Base-by-base conservation (phyloP, 2,888 invertebrate species). In the Tachina fera region DNA sequence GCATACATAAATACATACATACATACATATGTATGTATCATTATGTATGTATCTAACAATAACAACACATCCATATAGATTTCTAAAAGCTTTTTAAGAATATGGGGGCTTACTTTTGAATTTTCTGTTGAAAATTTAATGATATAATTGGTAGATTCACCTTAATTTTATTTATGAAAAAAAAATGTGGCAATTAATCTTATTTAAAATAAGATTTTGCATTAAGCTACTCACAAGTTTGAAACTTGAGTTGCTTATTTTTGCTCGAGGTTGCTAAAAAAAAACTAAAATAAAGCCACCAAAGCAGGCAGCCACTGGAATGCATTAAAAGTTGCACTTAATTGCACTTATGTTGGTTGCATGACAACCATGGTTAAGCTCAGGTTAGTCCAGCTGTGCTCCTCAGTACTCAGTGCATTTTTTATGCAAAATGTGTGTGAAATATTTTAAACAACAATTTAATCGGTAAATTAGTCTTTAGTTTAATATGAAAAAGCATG, bases 31-130 rank as follows among this genome's bases (percentile, higher is more conserved):
- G 53, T 53, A 22, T 56, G 14, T 53, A 61, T 65, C 14, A 31
- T 43, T 45, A 16, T 63, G 53, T 53, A 22, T 56, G 14, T 53
- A 61, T 65, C 14, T 67, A 49, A 19, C 16, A 13, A 70, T 61
- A 58, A 31, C 14, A 80, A n/a, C n/a, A n/a, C 43, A 14, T 31
- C 31, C 31, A 31, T 31, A 31, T 9, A 80, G 67, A 58, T 65
- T 72, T 56, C 56, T 1, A 67, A 79, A 74, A 67, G 53, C 16
- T 3, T 72, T 72, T 65, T 16, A 39, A 31, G 45, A 65, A 51
- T 51, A 43, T 58, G 58, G 65, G 67, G 80, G 41, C 4, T 65
- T 22, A 45, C 9, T 39, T 45, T 68, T 39, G 31, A 31, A 10
- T 22, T 43, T 56, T 70, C 56, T 22, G 19, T 70, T 39, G 3